Base-by-base conservation (phyloP, 2,888 invertebrate genomes). In the Quadroppia sp. region DNA sequence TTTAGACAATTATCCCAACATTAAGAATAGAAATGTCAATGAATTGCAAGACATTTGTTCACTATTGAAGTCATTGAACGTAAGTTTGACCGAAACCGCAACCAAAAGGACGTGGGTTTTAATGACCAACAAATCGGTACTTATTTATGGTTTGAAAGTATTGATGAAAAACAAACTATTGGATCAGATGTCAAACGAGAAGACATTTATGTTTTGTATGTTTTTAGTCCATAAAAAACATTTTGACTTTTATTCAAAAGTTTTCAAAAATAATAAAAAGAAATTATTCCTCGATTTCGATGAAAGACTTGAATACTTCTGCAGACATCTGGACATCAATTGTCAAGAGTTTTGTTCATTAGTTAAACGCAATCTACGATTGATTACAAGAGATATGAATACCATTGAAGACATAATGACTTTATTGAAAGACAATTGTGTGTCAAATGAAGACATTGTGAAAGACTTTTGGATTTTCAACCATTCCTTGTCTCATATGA, bases 381-480 rank as follows among this genome's bases (percentile, higher is more conserved):
- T 67, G 20, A 1, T 69, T 6, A 3, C 28, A 25, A 69, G 13
- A 23, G 45, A 69, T 40, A 11, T 69, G 6, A 17, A 42, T 25
- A 40, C 13, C 13, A 69, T 69, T 17, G 23, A 69, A 40, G 17
- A n/a, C 11, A 42, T 69, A 13, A 45, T 69, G 42, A 0, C 25
- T n/a, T 69, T 69, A 45, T 15, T 42, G 6, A 69, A 45, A 69
- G 25, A 69, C 9, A 42, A 45, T 28, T 2, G 4, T 0, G 13
- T 69, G 23, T 2, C 42, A n/a, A 69, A 25, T 25, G 45, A 42
- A 69, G 40, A 69, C 25, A 42, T 69, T 25, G 9, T 69, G 15
- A 69, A 25, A 2, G 69, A 69, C 25, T 13, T 42, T 17, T 69
- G 69, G 69, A 42, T 69, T 36, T 69, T 69, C 17, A 69, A 17